These are phyloP conservation scores for Omphaloscelis lunosa DNA, from an alignment of 2,888 invertebrate species.

Conservation along the genomic window DNA sequence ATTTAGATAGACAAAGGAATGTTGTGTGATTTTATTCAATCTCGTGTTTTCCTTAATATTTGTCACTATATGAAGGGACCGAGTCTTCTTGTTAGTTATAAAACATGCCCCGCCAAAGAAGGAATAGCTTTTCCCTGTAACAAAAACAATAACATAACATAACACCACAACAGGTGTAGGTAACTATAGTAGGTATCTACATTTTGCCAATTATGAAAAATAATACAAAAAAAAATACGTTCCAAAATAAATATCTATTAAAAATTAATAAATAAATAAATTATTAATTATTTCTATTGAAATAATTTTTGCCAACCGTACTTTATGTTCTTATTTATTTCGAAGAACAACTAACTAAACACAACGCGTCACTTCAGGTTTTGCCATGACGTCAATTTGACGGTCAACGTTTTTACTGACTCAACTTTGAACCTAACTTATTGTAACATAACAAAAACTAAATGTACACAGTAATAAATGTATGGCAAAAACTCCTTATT, in stretches of 20 bases:
- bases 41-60: neutral
- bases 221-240: too few species aligned
- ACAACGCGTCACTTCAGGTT: slow-evolving; percentile 28
- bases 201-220: too few species aligned
- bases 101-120: too few species aligned
- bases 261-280: too few species aligned
- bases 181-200: too few species aligned
- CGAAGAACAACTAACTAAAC: neutral
- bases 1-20: neutral
- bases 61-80: too few species aligned
- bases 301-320: slow-evolving; percentile 6
- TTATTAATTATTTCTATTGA: too few species aligned
- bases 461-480: slow-evolving; percentile 2
- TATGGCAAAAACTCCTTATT: slow-evolving; percentile 21
- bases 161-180: too few species aligned
- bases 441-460: slow-evolving; percentile 38
- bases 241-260: too few species aligned
- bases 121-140: too few species aligned
- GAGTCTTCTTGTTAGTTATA: too few species aligned
- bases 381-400: slow-evolving; percentile 47
- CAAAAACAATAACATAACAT: too few species aligned
- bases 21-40: neutral
- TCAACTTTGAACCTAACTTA: slow-evolving; percentile 61
- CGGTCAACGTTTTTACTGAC: slow-evolving; percentile 29
- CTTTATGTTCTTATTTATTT: neutral